phyloP scores from a whole-genome alignment of 2,797 vertebrate species.

The Pseudocheirus occidentalis region DNA sequence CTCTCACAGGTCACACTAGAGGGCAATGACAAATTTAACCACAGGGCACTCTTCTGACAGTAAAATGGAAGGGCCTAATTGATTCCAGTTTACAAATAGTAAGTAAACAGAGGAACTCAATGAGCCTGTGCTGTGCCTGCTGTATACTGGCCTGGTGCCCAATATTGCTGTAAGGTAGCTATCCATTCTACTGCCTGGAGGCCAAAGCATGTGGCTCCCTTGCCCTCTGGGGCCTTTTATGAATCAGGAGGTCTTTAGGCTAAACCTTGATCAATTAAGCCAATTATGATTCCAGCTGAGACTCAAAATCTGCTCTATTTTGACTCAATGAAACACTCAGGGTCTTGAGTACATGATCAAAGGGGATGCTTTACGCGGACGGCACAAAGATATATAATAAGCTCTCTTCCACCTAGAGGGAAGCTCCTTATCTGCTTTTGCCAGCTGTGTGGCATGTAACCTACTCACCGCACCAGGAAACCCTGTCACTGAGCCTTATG shows the following conservation, averaged over 20 bases:
- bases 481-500: not conserved
- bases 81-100: not conserved
- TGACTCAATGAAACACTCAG: not conserved
- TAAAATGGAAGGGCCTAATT: not conserved
- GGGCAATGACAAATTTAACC: not conserved
- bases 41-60: not conserved
- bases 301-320: not conserved
- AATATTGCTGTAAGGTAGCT: not conserved
- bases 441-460: not conserved
- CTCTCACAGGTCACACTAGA: not conserved
- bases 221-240: not conserved
- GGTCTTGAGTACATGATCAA: not conserved
- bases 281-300: not conserved
- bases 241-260: not conserved
- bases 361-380: not conserved
- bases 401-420: not conserved
- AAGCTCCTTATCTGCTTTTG: not conserved
- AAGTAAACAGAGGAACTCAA: not conserved
- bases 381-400: not conserved
- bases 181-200: not conserved
- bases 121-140: not conserved
- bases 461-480: not conserved
- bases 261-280: not conserved
- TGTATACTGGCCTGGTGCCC: not conserved
- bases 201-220: not conserved